phyloP scores from a whole-genome alignment of 2,888 invertebrate species.

The Eurois occulta region DNA sequence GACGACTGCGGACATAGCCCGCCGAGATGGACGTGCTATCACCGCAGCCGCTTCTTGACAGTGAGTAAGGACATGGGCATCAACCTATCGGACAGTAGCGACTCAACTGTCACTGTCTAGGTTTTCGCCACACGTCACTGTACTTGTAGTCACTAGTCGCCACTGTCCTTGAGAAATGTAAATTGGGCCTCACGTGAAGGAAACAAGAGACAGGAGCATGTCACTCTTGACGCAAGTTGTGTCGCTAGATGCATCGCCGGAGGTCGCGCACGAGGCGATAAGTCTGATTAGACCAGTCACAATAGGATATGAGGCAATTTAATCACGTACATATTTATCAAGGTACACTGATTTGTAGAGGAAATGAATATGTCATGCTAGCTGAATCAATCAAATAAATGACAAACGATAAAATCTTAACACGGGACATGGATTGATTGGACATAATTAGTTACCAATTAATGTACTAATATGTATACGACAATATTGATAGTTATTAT shows the following conservation, averaged over 20 bases:
- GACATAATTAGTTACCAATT: constrained; percentile 16
- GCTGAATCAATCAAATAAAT: constrained; percentile 20
- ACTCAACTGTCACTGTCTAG: neutral
- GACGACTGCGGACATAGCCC: neutral
- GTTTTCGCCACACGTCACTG: neutral
- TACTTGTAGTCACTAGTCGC: neutral
- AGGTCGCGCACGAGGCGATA: neutral
- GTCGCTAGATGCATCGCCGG: neutral
- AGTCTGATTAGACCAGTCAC: constrained; percentile 11
- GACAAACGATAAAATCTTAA: constrained; percentile 30
- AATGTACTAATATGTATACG: neutral
- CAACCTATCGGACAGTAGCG: neutral
- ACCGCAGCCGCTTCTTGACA: neutral
- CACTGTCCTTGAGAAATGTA: neutral
- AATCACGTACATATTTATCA: constrained; percentile 12
- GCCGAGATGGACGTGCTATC: neutral
- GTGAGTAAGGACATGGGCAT: neutral
- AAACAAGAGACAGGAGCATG: neutral
- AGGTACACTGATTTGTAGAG: constrained; percentile 1
- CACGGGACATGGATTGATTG: constrained; percentile 8
- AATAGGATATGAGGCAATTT: neutral
- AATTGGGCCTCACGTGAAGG: neutral
- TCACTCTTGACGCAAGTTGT: neutral
- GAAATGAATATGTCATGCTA: constrained; percentile 33
- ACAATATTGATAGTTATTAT: constrained; percentile 3